phyloP scores from a whole-genome alignment of 2,797 vertebrate genomes.

The Acipenser oxyrinchus region DNA sequence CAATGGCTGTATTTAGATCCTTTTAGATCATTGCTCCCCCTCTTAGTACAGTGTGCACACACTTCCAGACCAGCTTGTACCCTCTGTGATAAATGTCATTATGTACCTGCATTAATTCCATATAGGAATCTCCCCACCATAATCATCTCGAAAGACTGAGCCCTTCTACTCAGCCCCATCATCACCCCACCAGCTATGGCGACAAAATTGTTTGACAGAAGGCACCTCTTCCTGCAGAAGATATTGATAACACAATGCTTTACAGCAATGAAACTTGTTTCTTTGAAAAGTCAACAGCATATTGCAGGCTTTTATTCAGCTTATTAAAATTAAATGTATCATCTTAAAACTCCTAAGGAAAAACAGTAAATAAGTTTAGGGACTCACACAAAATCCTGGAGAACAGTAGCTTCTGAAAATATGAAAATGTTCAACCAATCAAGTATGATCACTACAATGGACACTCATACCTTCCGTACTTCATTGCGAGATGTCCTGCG shows the following conservation, averaged over 20 bases:
- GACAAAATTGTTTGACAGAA: conserved; percentile 50
- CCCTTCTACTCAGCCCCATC: conserved; percentile 49
- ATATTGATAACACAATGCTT: not conserved
- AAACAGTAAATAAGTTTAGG: not conserved
- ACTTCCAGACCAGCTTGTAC: no score
- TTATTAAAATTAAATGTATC: conserved; percentile 1
- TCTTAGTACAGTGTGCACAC: no score
- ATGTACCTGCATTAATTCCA: conserved; percentile 48
- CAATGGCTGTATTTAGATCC: no score
- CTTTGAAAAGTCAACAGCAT: conserved; percentile 3
- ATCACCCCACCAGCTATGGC: conserved; percentile 45
- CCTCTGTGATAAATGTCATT: no score
- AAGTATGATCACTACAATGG: no score
- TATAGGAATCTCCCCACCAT: conserved; percentile 54
- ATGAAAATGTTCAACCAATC: no score
- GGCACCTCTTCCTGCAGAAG: conserved; percentile 47
- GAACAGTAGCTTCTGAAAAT: no score
- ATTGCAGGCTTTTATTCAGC: not conserved
- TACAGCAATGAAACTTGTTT: not conserved
- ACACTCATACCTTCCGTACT: conserved; percentile 45
- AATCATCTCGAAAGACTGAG: conserved; percentile 65
- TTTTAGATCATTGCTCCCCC: no score
- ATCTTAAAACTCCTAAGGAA: conserved; percentile 5
- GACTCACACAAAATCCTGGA: not conserved
- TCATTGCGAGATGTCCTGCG: conserved; percentile 24